Evolutionary conservation across 2,797 vertebrate genomes (phyloP), one percentile per base, ranked within the genome.

Genomic region (Fundulus diaphanus): DNA sequence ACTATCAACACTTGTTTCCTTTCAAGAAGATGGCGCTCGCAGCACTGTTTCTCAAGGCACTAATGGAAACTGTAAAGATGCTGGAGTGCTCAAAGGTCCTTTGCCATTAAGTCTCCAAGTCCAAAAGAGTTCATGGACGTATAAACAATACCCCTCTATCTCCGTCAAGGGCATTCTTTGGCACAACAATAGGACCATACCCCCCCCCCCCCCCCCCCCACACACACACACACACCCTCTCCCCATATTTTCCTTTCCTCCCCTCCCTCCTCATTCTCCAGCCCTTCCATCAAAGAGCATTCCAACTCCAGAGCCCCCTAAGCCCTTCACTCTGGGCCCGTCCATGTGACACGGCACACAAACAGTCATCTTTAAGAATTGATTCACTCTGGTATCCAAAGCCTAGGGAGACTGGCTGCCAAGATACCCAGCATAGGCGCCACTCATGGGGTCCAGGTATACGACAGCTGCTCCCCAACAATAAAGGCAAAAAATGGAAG

Each of bases 311-410:
- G 94, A 93, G 92, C 93, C 93, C 92, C 90, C 85, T 94, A 94
- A 94, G 93, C 94, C 94, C 89, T 89, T 86, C 89, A 89, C 91
- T 91, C 91, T 86, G 83, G 89, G 88, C 87, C 85, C 70, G 88
- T 87, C 89, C 86, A 89, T 92, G 88, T 93, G 90, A 92, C 92
- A 90, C 84, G 75, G 89, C 88, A 88, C 59, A 77, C 85, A 93
- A 84, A 92, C 92, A 93, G 94, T 96, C 96, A 94, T 96, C 94
- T 95, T 95, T 92, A 95, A 95, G 95, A 95, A 94, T 92, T 93
- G 94, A 95, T 94, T 95, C 92, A 92, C 93, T 92, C 91, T 92
- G 92, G 94, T 94, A 93, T 94, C 92, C 89, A 90, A 94, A 95
- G 93, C 93, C 92, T 85, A 91, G 90, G 87, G 90, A 92, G 90